phyloP scores from a whole-genome alignment of 2,797 vertebrate genomes.

The Neostethus bicornis region DNA sequence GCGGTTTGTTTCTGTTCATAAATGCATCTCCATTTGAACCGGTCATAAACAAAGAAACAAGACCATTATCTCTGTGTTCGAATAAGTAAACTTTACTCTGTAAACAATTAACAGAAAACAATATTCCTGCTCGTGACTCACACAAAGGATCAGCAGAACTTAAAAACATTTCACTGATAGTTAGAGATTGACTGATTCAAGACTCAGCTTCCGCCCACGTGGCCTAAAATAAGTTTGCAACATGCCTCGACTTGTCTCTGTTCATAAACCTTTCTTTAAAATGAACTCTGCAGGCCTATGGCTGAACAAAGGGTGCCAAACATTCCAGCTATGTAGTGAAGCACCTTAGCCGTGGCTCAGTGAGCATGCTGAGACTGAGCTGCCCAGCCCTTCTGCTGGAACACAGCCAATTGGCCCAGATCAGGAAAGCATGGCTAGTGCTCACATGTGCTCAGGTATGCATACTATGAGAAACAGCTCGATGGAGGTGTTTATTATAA shows the following conservation, averaged over 20 bases:
- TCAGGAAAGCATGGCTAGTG: constrained; percentile 53
- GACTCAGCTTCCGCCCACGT: not conserved
- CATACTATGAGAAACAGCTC: constrained; percentile 48
- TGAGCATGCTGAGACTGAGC: constrained; percentile 65
- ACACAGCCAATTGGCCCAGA: constrained; percentile 63
- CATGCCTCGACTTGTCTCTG: constrained; percentile 63
- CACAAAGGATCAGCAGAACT: not conserved
- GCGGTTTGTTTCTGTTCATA: not conserved
- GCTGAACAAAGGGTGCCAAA: constrained; percentile 63
- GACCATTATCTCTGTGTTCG: not conserved
- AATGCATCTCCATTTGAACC: too few species aligned
- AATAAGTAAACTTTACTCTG: not conserved
- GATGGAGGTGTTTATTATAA: constrained; percentile 51
- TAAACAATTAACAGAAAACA: not conserved
- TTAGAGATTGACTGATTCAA: not conserved
- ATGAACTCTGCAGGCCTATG: constrained; percentile 44
- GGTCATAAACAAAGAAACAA: not conserved
- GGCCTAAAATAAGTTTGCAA: constrained; percentile 32
- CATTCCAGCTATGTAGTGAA: constrained; percentile 76
- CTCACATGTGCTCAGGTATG: constrained; percentile 57
- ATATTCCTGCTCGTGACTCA: not conserved
- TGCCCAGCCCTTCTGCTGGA: constrained; percentile 60
- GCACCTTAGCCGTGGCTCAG: constrained; percentile 63
- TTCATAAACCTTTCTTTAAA: constrained; percentile 47
- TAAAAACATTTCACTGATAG: not conserved